Evolutionary conservation across 2,797 vertebrate genomes (phyloP).

Genomic region (Coccyzus lansbergi): DNA sequence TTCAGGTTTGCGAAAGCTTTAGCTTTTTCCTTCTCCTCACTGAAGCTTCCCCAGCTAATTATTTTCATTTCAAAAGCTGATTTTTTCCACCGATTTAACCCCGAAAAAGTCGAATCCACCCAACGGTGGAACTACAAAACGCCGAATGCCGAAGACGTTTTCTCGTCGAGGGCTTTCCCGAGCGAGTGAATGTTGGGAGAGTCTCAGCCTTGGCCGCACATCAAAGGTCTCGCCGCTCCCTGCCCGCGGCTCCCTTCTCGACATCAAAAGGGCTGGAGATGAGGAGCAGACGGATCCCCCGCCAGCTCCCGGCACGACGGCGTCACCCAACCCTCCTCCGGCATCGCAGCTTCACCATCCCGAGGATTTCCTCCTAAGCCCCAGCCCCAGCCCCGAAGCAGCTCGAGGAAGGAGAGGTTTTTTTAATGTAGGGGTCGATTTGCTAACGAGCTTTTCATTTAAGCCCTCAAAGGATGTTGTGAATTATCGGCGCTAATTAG

Average conservation of each 20-base stretch:
- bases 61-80: not conserved
- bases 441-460: not conserved
- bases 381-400: no score
- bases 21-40: not conserved
- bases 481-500: not conserved
- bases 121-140: not conserved
- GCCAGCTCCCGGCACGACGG: not conserved
- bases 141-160: not conserved
- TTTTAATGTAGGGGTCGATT: not conserved
- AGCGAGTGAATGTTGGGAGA: not conserved
- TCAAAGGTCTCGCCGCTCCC: conserved; percentile 1
- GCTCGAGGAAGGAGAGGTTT: not conserved
- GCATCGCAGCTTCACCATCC: no score
- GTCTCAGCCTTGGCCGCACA: not conserved
- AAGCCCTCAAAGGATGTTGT: not conserved
- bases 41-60: not conserved
- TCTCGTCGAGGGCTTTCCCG: not conserved
- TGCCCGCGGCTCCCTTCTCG: not conserved
- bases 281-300: conserved; percentile 42
- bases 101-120: no score
- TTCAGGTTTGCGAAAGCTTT: not conserved
- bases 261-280: conserved; percentile 23
- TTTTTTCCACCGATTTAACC: no score
- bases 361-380: not conserved
- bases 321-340: not conserved